Evolutionary conservation across 1,140 invertebrate species (phyloP).

Genomic region (Centruroides vittatus): DNA sequence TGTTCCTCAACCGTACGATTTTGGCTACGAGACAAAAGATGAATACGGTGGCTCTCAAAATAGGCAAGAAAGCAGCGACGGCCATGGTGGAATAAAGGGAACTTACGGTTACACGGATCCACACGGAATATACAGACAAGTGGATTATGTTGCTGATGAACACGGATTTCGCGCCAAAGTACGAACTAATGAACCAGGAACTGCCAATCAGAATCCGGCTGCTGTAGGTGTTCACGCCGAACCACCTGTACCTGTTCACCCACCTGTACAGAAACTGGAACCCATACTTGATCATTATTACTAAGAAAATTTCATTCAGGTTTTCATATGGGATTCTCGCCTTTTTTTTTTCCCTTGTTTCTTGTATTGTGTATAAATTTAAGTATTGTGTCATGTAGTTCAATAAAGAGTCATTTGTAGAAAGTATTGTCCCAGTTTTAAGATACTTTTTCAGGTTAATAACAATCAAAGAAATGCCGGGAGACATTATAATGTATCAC

Average conservation of each 20-base stretch:
- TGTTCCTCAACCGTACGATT: conserved; percentile 14
- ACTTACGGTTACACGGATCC: conserved; percentile 16
- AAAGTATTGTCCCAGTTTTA: too few species aligned
- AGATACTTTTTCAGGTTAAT: too few species aligned
- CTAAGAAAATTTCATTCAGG: too few species aligned
- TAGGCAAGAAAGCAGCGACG: conserved; percentile 14
- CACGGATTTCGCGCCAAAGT: conserved; percentile 17
- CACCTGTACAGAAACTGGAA: too few species aligned
- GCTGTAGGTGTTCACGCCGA: background rate
- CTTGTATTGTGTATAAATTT: too few species aligned
- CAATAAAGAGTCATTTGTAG: too few species aligned
- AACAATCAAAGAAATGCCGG: too few species aligned
- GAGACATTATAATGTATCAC: too few species aligned
- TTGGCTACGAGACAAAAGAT: conserved; percentile 17
- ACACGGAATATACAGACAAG: conserved; percentile 10
- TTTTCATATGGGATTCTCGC: too few species aligned
- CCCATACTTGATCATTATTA: too few species aligned
- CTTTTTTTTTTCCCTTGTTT: too few species aligned
- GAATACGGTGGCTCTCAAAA: conserved; percentile 17
- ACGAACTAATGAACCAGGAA: conserved; percentile 11
- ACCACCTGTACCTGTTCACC: background rate
- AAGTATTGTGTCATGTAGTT: too few species aligned
- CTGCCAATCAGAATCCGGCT: conserved; percentile 9
- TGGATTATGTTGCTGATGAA: conserved; percentile 17
- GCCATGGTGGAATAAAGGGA: conserved; percentile 13